A percentile compares a stretch with the other conserved stretches of the same genome.
These are phyloP conservation scores for Drosophila bipectinata DNA, from an alignment of 1,140 invertebrate species.

Conservation along the genomic window DNA sequence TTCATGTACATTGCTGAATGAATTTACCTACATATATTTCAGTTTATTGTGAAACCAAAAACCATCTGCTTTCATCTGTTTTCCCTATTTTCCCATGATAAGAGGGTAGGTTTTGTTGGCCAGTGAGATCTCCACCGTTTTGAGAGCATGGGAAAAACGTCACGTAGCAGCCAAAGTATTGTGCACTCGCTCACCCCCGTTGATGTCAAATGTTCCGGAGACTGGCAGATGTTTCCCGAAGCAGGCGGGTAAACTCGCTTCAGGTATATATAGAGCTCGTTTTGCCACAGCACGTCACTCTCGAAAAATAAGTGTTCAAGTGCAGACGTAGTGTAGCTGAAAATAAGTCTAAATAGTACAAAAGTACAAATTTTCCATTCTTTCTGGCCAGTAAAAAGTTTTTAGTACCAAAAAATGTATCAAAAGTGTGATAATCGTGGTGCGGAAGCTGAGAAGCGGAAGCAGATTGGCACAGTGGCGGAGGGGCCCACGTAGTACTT, in stretches of 20 bases:
- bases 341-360: conserved; percentile 26
- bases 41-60: not conserved
- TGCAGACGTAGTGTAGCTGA: conserved; percentile 48
- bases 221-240: conserved; percentile 53
- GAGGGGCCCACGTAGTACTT: conserved; percentile 54
- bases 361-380: conserved; percentile 15
- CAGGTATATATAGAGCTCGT: conserved; percentile 60
- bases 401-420: conserved; percentile 22
- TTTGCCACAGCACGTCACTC: conserved; percentile 31
- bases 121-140: conserved; percentile 14
- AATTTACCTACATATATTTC: not conserved
- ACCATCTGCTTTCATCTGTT: not conserved
- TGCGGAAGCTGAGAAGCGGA: conserved; percentile 35
- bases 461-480: conserved; percentile 39
- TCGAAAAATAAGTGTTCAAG: conserved; percentile 60
- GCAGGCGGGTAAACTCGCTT: not conserved
- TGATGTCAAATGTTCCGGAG: conserved; percentile 24
- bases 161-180: conserved; percentile 36
- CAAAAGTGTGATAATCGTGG: conserved; percentile 58
- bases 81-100: not conserved
- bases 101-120: conserved; percentile 27
- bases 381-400: conserved; percentile 19
- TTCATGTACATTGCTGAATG: not conserved
- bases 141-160: conserved; percentile 16
- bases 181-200: conserved; percentile 31